These are phyloP conservation scores for Xenus cinereus DNA, from an alignment of 2,113 vertebrate species.

Conservation along the genomic window DNA sequence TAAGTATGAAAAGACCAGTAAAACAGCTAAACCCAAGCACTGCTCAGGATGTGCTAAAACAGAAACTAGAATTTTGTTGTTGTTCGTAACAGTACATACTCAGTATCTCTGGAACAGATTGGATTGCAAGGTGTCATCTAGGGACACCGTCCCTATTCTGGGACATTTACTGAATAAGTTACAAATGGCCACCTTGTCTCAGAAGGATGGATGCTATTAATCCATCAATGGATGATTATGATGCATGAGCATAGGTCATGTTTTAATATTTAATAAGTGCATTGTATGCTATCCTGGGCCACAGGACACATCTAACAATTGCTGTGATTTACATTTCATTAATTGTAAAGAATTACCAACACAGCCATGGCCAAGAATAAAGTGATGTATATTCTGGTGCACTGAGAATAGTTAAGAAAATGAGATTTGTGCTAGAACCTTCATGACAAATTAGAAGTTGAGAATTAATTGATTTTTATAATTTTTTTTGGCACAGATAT, in stretches of 20 bases:
- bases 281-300: background rate
- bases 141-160: background rate
- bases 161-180: background rate
- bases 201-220: background rate
- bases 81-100: background rate
- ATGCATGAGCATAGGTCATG: background rate
- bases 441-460: background rate
- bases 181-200: background rate
- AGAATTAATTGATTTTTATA: background rate
- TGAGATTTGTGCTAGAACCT: background rate
- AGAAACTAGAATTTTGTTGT: background rate
- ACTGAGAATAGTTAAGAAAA: constrained; percentile 4
- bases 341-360: background rate
- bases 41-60: background rate
- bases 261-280: background rate
- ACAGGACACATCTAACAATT: background rate
- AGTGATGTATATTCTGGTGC: background rate
- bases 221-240: background rate
- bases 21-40: background rate
- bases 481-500: background rate
- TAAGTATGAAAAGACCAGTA: background rate
- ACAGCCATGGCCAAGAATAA: background rate
- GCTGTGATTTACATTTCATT: background rate
- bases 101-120: background rate
- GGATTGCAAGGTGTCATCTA: background rate